These are phyloP conservation scores for Perizoma flavofasciatum DNA, from an alignment of 2,888 invertebrate species.

Conservation along the genomic window DNA sequence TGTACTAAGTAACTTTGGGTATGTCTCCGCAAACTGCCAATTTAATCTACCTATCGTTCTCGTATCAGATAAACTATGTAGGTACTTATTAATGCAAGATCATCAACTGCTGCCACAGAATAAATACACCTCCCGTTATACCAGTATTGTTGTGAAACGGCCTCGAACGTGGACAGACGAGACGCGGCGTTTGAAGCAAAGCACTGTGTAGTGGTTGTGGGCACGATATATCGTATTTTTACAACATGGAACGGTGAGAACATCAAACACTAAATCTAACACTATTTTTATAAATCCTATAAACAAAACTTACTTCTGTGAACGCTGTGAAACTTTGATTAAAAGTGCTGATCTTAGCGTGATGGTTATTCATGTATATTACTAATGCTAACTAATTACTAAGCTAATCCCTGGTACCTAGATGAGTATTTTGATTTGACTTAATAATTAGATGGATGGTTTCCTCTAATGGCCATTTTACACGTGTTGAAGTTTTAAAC, in stretches of 20 bases:
- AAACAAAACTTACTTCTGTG: not conserved
- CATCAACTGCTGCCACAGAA: slow-evolving; percentile 2
- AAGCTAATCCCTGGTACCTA: too few species aligned
- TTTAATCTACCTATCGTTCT: slow-evolving; percentile 1
- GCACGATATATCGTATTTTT: slow-evolving; percentile 11
- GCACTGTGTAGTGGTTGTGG: slow-evolving; percentile 17
- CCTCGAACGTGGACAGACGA: slow-evolving; percentile 12
- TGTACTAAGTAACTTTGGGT: too few species aligned
- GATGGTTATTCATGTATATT: too few species aligned
- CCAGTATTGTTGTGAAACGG: slow-evolving; percentile 13
- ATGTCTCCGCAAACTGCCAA: not conserved
- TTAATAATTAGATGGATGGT: too few species aligned
- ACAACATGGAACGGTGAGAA: slow-evolving; percentile 18
- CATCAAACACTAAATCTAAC: not conserved
- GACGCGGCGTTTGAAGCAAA: slow-evolving; percentile 1
- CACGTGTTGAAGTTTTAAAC: too few species aligned
- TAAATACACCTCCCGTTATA: not conserved
- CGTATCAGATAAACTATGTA: slow-evolving; percentile 10
- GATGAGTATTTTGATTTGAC: too few species aligned
- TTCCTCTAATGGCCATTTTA: too few species aligned
- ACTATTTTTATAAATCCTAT: not conserved
- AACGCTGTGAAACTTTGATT: too few species aligned
- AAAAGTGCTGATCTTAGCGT: too few species aligned
- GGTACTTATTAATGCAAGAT: slow-evolving; percentile 4
- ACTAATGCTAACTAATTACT: too few species aligned